Evolutionary conservation across 1,140 invertebrate species (phyloP).

Genomic region (Scaptomyza graminum): DNA sequence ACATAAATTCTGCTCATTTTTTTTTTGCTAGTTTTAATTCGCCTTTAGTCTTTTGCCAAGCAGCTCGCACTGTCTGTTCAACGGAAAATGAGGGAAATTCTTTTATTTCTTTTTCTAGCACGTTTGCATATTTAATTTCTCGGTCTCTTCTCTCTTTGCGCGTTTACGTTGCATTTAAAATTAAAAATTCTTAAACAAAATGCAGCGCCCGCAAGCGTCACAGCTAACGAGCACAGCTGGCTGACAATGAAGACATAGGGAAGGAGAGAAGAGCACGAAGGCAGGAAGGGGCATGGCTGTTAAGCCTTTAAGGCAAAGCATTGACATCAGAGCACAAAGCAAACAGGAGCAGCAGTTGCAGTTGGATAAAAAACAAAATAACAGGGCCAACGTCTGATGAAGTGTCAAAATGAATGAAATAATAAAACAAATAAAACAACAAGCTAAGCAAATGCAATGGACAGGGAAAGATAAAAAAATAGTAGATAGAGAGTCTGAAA

Average conservation of each 20-base stretch:
- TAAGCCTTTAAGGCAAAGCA: slow-evolving; percentile 79
- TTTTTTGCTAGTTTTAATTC: slow-evolving; percentile 65
- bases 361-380: slow-evolving; percentile 20
- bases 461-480: slow-evolving; percentile 8
- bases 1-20: slow-evolving; percentile 61
- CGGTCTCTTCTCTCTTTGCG: slow-evolving; percentile 44
- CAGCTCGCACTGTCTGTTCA: slow-evolving; percentile 7
- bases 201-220: slow-evolving; percentile 68
- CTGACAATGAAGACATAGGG: slow-evolving; percentile 58
- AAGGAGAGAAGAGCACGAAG: not conserved
- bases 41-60: slow-evolving; percentile 51
- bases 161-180: slow-evolving; percentile 76
- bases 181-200: slow-evolving; percentile 77
- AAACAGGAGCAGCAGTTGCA: slow-evolving; percentile 52
- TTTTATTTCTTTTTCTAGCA: slow-evolving; percentile 35
- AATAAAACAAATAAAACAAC: slow-evolving; percentile 67
- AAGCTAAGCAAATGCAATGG: slow-evolving; percentile 10
- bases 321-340: slow-evolving; percentile 76
- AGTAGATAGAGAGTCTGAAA: not conserved
- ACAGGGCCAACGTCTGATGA: slow-evolving; percentile 78
- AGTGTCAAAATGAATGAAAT: slow-evolving; percentile 81
- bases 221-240: slow-evolving; percentile 69
- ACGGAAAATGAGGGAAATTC: slow-evolving; percentile 28
- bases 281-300: slow-evolving; percentile 6
- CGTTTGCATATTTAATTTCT: slow-evolving; percentile 71